Percentiles rank a stretch among this genome's conserved stretches.
These are phyloP conservation scores for Coluber constrictor DNA, from an alignment of 2,797 vertebrate genomes.

Conservation along the genomic window DNA sequence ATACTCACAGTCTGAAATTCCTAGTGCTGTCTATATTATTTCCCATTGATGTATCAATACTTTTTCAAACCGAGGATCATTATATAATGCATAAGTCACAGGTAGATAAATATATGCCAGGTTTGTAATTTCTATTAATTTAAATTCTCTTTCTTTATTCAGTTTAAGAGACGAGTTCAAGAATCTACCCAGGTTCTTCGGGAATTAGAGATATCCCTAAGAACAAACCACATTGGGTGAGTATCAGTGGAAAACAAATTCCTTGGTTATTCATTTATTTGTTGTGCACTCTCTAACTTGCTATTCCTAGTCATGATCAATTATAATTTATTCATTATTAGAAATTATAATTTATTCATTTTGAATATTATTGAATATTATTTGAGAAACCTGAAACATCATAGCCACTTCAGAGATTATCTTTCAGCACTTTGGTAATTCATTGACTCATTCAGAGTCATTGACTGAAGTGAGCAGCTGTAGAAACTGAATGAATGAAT, in stretches of 20 bases:
- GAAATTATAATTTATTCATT: neutral
- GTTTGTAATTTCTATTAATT: neutral
- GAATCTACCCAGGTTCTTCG: slow-evolving; percentile 89
- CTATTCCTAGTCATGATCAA: neutral
- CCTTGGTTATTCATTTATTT: neutral
- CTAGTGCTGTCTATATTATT: neutral
- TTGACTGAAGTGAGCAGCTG: neutral
- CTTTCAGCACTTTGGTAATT: neutral
- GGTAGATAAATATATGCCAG: neutral
- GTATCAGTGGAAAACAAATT: slow-evolving; percentile 22
- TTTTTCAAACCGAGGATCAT: neutral
- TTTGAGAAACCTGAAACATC: neutral
- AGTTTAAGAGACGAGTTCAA: slow-evolving; percentile 89
- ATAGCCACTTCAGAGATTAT: neutral
- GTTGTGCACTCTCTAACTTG: neutral
- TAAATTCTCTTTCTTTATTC: neutral
- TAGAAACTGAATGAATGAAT: neutral
- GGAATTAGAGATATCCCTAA: slow-evolving; percentile 92
- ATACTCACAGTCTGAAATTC: neutral
- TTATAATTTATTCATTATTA: neutral
- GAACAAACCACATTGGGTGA: slow-evolving; percentile 95
- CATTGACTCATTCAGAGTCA: neutral
- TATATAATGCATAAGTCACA: neutral
- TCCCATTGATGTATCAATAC: neutral
- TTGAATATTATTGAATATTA: neutral